Percentiles rank a stretch among this genome's conserved stretches.
Conservation (phyloP, 2,888 invertebrate genomes). For the Rhyacophila evoluta region DNA sequence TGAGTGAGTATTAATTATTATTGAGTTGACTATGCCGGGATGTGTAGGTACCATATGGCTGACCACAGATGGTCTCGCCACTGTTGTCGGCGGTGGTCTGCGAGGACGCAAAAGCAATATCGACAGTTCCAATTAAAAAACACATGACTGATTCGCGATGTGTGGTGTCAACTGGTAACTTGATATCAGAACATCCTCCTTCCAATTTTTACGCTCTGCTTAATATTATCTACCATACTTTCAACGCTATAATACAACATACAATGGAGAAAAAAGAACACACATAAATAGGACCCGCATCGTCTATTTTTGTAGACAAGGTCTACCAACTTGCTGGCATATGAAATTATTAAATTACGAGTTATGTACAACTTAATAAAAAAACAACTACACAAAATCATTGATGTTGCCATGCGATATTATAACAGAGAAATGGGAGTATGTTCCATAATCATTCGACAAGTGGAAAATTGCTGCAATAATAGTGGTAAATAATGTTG, state of each 20-base stretch:
- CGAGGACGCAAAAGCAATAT: neutral
- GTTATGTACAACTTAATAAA: no score
- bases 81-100: neutral
- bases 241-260: neutral
- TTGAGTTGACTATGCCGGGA: no score
- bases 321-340: no score
- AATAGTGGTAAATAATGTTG: no score
- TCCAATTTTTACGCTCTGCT: slow-evolving; percentile 13
- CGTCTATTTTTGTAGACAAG: neutral
- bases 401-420: no score
- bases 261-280: neutral
- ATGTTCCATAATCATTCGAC: no score
- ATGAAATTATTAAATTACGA: no score
- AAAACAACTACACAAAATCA: no score
- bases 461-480: no score
- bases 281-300: neutral
- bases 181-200: slow-evolving; percentile 9
- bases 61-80: slow-evolving; percentile 3
- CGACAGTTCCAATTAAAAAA: slow-evolving; percentile 15
- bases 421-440: no score
- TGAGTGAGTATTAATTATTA: no score
- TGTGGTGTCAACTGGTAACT: slow-evolving; percentile 5
- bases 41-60: neutral
- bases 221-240: neutral
- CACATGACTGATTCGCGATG: neutral